These are phyloP conservation scores for Pristionchus mayeri DNA, from an alignment of 2,888 invertebrate species.

Conservation along the genomic window DNA sequence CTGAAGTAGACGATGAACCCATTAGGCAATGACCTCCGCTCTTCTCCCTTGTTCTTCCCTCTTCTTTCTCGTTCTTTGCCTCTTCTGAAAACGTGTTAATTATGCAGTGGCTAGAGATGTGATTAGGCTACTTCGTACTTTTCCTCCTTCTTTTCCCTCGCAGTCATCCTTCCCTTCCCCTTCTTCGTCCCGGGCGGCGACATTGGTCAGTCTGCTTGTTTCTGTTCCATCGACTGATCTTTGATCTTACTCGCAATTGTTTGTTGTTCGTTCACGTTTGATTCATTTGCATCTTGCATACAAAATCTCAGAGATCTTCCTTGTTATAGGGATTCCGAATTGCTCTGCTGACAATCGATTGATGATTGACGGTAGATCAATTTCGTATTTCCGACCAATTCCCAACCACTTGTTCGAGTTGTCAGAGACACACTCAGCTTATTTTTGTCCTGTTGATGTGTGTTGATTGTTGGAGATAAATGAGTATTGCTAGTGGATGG, in stretches of 20 bases:
- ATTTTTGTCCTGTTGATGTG: background rate
- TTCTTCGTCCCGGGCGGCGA: background rate
- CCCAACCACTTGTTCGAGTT: slow-evolving; percentile 7
- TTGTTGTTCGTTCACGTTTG: slow-evolving; percentile 31
- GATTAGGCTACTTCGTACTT: slow-evolving; percentile 16
- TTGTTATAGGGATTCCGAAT: slow-evolving; percentile 29
- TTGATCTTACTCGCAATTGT: slow-evolving; percentile 1
- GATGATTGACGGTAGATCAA: background rate
- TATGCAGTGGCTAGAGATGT: slow-evolving; percentile 29
- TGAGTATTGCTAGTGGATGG: slow-evolving; percentile 32
- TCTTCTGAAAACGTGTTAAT: slow-evolving; percentile 1
- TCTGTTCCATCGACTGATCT: background rate
- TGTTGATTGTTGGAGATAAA: slow-evolving; percentile 41
- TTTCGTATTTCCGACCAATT: background rate
- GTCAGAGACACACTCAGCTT: background rate
- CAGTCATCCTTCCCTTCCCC: slow-evolving; percentile 11
- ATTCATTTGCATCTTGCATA: background rate
- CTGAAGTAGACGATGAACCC: background rate
- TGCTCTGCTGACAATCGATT: slow-evolving; percentile 10
- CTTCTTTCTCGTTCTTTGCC: background rate
- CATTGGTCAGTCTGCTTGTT: slow-evolving; percentile 6
- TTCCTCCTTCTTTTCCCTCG: background rate
- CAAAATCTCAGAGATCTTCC: background rate
- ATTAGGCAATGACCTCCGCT: background rate
- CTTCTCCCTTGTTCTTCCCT: background rate